Percentiles rank a stretch among this genome's conserved stretches.
phyloP scores from a whole-genome alignment of 2,888 invertebrate genomes.

The Lasius platythorax region DNA sequence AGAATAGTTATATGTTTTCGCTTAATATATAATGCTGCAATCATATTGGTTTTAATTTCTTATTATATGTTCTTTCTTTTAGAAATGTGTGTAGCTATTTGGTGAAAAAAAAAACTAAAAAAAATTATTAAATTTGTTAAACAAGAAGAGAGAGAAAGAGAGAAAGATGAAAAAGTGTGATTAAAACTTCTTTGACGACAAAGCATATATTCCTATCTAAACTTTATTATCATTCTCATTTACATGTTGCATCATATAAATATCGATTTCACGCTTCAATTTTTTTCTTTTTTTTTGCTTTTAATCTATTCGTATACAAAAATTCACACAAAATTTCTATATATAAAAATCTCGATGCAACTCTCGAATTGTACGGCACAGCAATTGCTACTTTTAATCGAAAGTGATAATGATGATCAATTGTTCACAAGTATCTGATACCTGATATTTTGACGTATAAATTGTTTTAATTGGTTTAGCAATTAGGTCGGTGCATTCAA shows the following conservation, averaged over 20 bases:
- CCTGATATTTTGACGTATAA: slow-evolving; percentile 11
- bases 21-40: not conserved
- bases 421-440: not conserved
- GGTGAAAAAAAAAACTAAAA: not conserved
- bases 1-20: not conserved
- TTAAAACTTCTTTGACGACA: not conserved
- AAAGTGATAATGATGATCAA: slow-evolving; percentile 4
- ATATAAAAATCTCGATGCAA: not conserved
- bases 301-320: not conserved
- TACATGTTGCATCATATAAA: not conserved
- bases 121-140: not conserved
- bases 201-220: not conserved
- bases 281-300: not conserved
- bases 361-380: not conserved
- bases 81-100: not conserved
- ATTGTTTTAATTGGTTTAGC: slow-evolving; percentile 27
- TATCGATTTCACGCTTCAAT: not conserved
- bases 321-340: not conserved
- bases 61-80: not conserved
- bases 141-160: not conserved
- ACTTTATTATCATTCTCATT: not conserved
- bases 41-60: not conserved
- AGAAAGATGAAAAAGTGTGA: not conserved
- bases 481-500: not conserved
- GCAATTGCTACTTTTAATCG: not conserved